Evolutionary conservation across 2,113 vertebrate genomes (phyloP).

Genomic region (Barnardius zonarius): DNA sequence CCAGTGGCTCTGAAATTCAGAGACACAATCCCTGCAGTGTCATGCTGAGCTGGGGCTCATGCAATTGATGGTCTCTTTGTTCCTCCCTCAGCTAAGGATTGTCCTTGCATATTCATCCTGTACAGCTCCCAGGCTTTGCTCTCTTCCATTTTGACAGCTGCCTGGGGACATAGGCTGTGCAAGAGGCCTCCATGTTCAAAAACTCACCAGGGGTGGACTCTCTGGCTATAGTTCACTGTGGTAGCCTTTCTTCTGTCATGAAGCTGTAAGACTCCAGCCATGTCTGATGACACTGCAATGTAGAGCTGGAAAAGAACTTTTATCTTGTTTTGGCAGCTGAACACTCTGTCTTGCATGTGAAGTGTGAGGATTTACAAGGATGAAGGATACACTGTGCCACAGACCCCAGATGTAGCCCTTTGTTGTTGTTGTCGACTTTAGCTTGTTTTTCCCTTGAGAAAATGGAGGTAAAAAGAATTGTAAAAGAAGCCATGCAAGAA

Average conservation of each 20-base stretch:
- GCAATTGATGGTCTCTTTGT: not conserved
- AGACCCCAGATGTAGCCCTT: not conserved
- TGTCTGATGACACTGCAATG: not conserved
- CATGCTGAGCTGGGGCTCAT: not conserved
- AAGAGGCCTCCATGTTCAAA: not conserved
- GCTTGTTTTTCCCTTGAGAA: not conserved
- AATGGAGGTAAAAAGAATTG: not conserved
- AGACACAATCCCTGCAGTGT: not conserved
- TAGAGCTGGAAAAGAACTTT: not conserved
- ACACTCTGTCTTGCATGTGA: not conserved
- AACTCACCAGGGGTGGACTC: not conserved
- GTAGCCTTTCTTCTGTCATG: not conserved
- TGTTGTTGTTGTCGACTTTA: not conserved
- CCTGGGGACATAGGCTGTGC: rapidly evolving
- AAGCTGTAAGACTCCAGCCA: not conserved
- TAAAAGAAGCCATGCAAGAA: not conserved
- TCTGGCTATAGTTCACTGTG: not conserved
- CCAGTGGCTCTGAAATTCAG: not conserved
- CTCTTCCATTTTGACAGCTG: not conserved
- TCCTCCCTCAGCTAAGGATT: not conserved
- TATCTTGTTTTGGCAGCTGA: not conserved
- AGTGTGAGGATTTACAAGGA: not conserved
- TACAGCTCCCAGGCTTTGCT: not conserved
- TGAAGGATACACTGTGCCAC: not conserved
- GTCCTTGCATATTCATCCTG: not conserved